phyloP scores from a whole-genome alignment of 2,113 vertebrate species.

The Plectropomus leopardus region DNA sequence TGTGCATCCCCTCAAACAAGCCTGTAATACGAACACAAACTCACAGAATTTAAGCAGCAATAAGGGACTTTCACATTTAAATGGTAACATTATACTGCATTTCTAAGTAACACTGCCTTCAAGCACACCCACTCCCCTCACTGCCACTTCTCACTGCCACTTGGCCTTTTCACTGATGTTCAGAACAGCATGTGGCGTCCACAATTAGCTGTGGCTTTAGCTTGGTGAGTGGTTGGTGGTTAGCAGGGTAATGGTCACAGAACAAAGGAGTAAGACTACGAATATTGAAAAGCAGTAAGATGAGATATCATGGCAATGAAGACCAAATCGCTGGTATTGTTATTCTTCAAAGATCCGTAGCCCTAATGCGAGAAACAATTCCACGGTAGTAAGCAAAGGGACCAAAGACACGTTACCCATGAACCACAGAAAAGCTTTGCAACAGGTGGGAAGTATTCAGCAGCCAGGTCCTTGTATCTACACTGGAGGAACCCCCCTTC shows the following conservation, averaged over 20 bases:
- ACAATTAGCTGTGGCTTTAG: slow-evolving; percentile 34
- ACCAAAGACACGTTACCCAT: not conserved
- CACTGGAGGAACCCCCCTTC: not conserved
- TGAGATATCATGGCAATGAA: not conserved
- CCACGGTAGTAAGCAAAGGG: not conserved
- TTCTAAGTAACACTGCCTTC: not conserved
- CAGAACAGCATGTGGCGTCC: slow-evolving; percentile 8
- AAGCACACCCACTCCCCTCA: slow-evolving; percentile 4
- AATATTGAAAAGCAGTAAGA: not conserved
- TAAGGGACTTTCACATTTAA: slow-evolving; percentile 3
- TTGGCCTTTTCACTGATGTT: slow-evolving; percentile 62
- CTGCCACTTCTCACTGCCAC: too few relatives aligned
- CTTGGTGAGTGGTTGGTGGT: slow-evolving; percentile 6
- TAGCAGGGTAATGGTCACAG: slow-evolving; percentile 1
- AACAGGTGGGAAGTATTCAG: not conserved
- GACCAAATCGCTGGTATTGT: not conserved
- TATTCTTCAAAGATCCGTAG: not conserved
- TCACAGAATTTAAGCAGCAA: not conserved
- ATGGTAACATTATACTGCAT: not conserved
- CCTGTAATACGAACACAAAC: not conserved
- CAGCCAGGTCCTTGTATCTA: not conserved
- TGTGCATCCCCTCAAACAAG: not conserved
- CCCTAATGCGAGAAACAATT: not conserved
- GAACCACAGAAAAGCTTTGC: not conserved
- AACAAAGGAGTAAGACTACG: slow-evolving; percentile 12